Percentiles rank a stretch among this genome's conserved stretches.
phyloP scores from a whole-genome alignment of 2,888 invertebrate genomes.

The Cacoxenus indagator region DNA sequence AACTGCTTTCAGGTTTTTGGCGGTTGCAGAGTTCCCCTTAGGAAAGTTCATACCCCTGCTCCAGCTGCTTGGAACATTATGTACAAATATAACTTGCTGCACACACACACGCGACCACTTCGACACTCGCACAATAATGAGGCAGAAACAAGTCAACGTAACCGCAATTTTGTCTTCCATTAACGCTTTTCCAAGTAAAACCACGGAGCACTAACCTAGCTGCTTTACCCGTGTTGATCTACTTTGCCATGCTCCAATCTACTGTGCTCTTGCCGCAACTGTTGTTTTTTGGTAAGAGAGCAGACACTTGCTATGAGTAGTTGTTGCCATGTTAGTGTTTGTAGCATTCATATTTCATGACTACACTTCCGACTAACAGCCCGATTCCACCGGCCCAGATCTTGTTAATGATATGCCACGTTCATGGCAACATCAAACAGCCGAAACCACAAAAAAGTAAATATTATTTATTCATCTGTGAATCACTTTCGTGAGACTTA shows the following conservation, averaged over 20 bases:
- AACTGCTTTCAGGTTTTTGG: slow-evolving; percentile 52
- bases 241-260: not conserved
- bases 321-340: slow-evolving; percentile 11
- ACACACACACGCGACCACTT: slow-evolving; percentile 29
- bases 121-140: slow-evolving; percentile 40
- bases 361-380: not conserved
- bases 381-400: not conserved
- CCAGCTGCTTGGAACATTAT: slow-evolving; percentile 50
- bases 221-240: no score
- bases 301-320: slow-evolving; percentile 7
- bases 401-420: slow-evolving; percentile 18
- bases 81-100: slow-evolving; percentile 61
- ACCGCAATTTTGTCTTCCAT: slow-evolving; percentile 45
- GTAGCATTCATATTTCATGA: slow-evolving; percentile 21
- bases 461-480: slow-evolving; percentile 21
- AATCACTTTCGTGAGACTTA: slow-evolving; percentile 7
- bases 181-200: slow-evolving; percentile 13
- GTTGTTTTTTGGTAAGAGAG: slow-evolving; percentile 13
- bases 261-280: not conserved
- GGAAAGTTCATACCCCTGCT: slow-evolving; percentile 13
- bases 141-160: slow-evolving; percentile 22
- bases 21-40: slow-evolving; percentile 26
- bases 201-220: no score
- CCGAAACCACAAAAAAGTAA: slow-evolving; percentile 18
- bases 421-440: slow-evolving; percentile 17